Conservation (phyloP, 2,797 vertebrate genomes). For the Chelon auratus region DNA sequence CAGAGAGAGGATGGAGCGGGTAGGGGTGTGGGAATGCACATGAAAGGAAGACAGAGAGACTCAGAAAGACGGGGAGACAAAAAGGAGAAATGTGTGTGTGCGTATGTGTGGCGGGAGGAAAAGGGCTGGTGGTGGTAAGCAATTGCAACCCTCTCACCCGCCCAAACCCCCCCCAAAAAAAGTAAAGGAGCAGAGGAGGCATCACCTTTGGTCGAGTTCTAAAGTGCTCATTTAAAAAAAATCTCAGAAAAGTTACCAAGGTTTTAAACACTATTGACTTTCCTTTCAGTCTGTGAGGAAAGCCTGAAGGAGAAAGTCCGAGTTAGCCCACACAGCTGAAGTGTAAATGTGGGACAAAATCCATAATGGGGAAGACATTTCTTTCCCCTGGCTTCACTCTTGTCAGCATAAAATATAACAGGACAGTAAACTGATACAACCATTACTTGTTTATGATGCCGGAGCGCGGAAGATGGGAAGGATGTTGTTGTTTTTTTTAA, state of each 20-base stretch:
- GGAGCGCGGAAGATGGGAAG: conserved; percentile 38
- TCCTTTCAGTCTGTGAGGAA: conserved; percentile 54
- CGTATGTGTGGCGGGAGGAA: conserved; percentile 46
- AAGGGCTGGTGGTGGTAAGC: conserved; percentile 56
- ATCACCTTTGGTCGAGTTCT: conserved; percentile 71
- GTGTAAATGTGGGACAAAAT: conserved; percentile 67
- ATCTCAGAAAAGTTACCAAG: conserved; percentile 66
- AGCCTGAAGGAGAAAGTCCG: conserved; percentile 65
- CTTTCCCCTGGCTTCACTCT: conserved; percentile 58
- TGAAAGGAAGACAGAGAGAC: conserved; percentile 72
- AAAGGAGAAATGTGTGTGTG: conserved; percentile 51
- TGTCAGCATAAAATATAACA: conserved; percentile 77
- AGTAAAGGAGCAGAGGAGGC: conserved; percentile 48
- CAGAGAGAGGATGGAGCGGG: conserved; percentile 46
- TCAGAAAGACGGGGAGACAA: conserved; percentile 57
- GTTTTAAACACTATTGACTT: conserved; percentile 75
- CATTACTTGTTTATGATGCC: conserved; percentile 78
- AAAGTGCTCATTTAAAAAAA: conserved; percentile 74
- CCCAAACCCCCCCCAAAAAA: conserved; percentile 53
- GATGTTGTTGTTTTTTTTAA: conserved; percentile 19
- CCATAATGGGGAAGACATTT: conserved; percentile 62
- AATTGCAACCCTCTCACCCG: conserved; percentile 67
- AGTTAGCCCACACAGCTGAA: conserved; percentile 41
- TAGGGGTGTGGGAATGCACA: conserved; percentile 62
- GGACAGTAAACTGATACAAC: conserved; percentile 75